Conservation (phyloP, 2,797 vertebrate genomes). For the Xiphorhynchus erythropygius region DNA sequence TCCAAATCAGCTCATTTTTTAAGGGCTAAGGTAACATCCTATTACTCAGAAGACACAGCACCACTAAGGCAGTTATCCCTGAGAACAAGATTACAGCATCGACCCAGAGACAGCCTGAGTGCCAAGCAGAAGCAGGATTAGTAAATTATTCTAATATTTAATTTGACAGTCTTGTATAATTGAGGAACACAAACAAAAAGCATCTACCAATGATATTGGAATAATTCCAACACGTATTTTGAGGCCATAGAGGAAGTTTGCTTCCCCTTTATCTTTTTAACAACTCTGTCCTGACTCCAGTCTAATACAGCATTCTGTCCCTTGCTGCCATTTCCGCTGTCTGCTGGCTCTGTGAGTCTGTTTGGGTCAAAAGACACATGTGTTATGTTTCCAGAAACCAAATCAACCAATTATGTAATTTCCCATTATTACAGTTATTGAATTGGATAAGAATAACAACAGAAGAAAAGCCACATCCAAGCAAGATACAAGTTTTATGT, state of each 20-base stretch:
- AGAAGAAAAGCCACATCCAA: not conserved
- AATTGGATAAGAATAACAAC: not conserved
- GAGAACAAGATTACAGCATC: not conserved
- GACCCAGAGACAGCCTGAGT: not conserved
- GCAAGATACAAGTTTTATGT: not conserved
- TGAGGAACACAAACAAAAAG: not conserved
- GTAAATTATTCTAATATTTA: not conserved
- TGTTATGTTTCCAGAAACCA: slow-evolving; percentile 25
- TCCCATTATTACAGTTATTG: slow-evolving; percentile 35
- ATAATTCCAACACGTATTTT: not conserved
- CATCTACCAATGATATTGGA: not conserved
- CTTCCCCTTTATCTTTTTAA: not conserved
- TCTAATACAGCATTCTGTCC: not conserved
- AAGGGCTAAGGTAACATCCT: not conserved
- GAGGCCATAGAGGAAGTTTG: not conserved
- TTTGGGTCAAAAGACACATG: not conserved
- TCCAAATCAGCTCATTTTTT: not conserved
- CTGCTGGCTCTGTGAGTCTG: not conserved
- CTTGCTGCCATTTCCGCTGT: not conserved
- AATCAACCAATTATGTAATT: slow-evolving; percentile 54
- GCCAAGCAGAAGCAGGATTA: not conserved
- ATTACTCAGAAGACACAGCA: not conserved
- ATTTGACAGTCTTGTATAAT: not conserved
- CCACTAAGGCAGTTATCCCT: not conserved
- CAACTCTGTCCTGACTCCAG: not conserved